Base-by-base conservation (phyloP, 2,888 invertebrate species). In the Drosophila algonquin region DNA sequence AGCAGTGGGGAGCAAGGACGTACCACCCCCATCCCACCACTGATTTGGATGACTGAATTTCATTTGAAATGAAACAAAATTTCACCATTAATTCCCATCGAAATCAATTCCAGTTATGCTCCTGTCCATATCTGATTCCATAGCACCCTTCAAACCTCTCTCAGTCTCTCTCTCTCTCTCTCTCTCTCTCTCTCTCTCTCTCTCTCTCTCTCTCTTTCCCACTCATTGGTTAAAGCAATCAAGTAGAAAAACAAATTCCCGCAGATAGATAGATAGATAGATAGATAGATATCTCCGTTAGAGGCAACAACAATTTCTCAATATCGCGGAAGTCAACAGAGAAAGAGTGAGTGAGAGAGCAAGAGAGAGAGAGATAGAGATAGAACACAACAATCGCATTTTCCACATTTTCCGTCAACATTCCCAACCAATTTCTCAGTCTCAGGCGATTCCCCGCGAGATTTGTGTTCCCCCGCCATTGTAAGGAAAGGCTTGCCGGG, bases 401-500 rank as follows among this genome's bases (percentile, higher is more conserved):
- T 81, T 59, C 54, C 63, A 40, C 54, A 54, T 52, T 58, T 59
- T 54, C 45, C 54, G 53, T 7, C 40, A 40, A 40, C 73, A 73
- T 76, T 76, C 72, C 81, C 74, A 75, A 82, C 87, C 82, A 82
- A 82, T 82, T 87, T 84, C 85, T 79, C 69, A 73, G 74, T 65
- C 58, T 73, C 64, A 16, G 35, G 35, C 57, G 59, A 73, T 59
- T 60, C 55, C 86, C 71, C 82, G 72, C 73, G 73, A 80, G 88
- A 83, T 85, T 87, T 87, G 80, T 87, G n/a, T n/a, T n/a, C n/a
- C n/a, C n/a, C n/a, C n/a, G 80, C 73, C 50, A 68, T 67, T 67
- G 65, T 67, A 14, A 12, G 32, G 32, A 1, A 32, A 32, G 10
- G 10, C 0, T 2, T 10, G 76, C 68, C 27, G 7, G 27, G 27